Evolutionary conservation across 2,888 invertebrate genomes (phyloP).

Genomic region (Coenonympha glycerion): DNA sequence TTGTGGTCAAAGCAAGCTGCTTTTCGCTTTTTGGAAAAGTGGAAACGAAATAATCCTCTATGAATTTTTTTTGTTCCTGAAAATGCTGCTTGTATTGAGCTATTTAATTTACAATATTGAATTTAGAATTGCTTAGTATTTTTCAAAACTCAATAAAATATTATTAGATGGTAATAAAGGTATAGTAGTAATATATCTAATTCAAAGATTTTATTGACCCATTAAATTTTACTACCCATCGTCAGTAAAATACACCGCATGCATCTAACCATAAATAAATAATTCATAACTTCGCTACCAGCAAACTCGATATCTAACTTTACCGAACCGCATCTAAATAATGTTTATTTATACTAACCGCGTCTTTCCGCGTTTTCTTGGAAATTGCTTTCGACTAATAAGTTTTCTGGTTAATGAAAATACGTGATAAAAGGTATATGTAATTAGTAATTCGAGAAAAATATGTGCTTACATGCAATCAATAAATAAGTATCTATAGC

Average conservation of each 20-base stretch:
- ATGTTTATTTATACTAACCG: constrained; percentile 40
- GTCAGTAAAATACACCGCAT: constrained; percentile 19
- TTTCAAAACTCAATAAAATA: not conserved
- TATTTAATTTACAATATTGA: too few species aligned
- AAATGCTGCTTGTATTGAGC: too few species aligned
- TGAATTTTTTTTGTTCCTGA: too few species aligned
- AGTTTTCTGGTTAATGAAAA: constrained; percentile 9
- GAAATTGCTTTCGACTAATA: constrained; percentile 19
- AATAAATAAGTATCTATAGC: too few species aligned
- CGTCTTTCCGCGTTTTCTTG: constrained; percentile 18
- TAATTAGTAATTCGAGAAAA: too few species aligned
- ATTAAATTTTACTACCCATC: not conserved
- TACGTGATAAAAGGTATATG: not conserved
- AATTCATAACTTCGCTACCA: constrained; percentile 45
- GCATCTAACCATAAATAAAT: constrained; percentile 44
- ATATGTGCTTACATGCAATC: too few species aligned
- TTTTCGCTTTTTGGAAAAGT: too few species aligned
- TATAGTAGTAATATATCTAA: too few species aligned
- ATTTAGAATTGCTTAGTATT: too few species aligned
- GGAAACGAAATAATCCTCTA: too few species aligned
- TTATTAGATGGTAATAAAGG: too few species aligned
- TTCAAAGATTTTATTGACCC: constrained; percentile 16
- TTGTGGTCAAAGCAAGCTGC: too few species aligned
- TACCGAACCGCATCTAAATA: constrained; percentile 34
- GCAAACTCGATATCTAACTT: constrained; percentile 26